Conservation (phyloP, 2,797 vertebrate genomes). For the Sebastolobus altivelis region DNA sequence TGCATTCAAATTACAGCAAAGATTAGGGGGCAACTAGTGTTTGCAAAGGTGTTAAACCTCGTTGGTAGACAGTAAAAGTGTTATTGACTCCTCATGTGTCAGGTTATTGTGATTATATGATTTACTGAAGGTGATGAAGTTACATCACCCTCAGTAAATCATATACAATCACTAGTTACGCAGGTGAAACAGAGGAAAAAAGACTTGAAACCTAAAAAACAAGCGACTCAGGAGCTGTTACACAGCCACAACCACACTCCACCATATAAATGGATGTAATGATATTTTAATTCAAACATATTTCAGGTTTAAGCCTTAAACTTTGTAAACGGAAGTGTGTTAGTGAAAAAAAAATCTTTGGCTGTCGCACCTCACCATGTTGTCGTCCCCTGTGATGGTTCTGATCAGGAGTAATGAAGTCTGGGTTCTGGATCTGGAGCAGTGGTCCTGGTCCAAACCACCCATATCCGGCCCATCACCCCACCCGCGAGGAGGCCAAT, state of each 20-base stretch:
- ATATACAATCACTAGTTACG: background rate
- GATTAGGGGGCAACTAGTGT: background rate
- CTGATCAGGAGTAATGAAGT: constrained; percentile 94
- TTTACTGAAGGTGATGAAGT: constrained; percentile 1
- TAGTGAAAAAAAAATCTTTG: background rate
- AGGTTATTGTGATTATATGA: background rate
- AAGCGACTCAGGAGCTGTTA: background rate
- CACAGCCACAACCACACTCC: background rate
- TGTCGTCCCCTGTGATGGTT: constrained; percentile 20
- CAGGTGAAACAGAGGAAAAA: background rate
- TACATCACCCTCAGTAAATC: background rate
- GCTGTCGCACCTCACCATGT: background rate
- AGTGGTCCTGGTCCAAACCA: constrained; percentile 98
- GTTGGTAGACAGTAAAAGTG: background rate
- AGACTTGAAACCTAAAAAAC: background rate
- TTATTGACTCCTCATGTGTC: background rate
- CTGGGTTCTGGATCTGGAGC: constrained; percentile 97
- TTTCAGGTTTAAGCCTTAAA: background rate
- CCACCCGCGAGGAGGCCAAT: constrained; percentile 96
- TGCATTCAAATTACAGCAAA: background rate
- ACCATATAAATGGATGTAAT: background rate
- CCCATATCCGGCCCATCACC: constrained; percentile 90
- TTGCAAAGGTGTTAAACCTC: background rate
- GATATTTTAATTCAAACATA: background rate
- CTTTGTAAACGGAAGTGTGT: background rate